Base-by-base conservation (phyloP, 2,797 vertebrate genomes). In the Synaphobranchus kaupii region DNA sequence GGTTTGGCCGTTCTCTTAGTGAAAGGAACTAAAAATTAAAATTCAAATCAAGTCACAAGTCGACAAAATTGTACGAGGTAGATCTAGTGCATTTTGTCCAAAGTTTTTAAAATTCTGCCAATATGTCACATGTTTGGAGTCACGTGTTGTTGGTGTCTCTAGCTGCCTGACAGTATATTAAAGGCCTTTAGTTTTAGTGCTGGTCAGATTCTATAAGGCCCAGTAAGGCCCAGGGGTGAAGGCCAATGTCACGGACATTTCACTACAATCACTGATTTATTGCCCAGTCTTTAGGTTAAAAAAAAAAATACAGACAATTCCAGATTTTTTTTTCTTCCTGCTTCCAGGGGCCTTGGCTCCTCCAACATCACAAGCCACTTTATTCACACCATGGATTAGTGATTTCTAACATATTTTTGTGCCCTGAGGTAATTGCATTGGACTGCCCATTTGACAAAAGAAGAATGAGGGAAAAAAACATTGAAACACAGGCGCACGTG, bases 371-470 rank as follows among this genome's bases (percentile, higher is more conserved):
- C 88, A 89, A 92, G 93, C 93, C 94, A 92, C 93, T 95, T 95
- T 94, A 93, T 95, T 95, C 94, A 93, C 94, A 93, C 94, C 93
- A 93, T 93, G 92, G 93, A 95, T 94, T 94, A 94, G 93, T 93
- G 92, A 88, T 90, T 93, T 94, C 93, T 91, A 94, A 93, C 94
- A 94, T 92, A 94, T 93, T 94, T 93, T 94, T 92, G 88, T 93
- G 94, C 95, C 94, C 92, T 90, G 90, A 92, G 95, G 95, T 93
- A 94, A 94, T 94, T 93, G 93, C 94, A 93, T 95, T 95, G 95
- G 92, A 94, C 93, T 89, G 91, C 88, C 89, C 91, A 92, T 93
- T 92, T 91, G 78, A 87, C 6, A 85, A 68, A 68, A 88, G 85
- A 87, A 85, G 92, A 92, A 93, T 90, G 91, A 94, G 91, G 94